Base-by-base conservation (phyloP, 2,888 invertebrate species). In the Blera fallax region DNA sequence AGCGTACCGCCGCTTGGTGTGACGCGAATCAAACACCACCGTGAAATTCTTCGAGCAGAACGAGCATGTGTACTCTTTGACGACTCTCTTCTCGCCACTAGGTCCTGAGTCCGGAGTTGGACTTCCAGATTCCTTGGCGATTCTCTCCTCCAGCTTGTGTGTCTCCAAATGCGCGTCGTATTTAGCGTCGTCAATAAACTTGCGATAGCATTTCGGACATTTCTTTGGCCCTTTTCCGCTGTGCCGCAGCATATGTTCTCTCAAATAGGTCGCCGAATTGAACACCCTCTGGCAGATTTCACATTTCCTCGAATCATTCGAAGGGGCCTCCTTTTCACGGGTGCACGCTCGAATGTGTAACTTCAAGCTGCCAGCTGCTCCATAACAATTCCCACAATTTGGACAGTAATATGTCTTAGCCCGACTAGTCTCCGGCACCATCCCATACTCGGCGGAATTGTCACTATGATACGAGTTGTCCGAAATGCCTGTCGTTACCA, bases 381-480 rank as follows among this genome's bases (percentile, higher is more conserved):
- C 91, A 32, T 92, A 92, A 56, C 92, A 92, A 67, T 92, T 92
- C 27, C 92, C 92, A 52, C 92, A 92, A 54, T 92, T 92, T 3
- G 92, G 91, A 32, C 92, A 92, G 32, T 92, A 92, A 87, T 91
- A 92, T 4, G 91, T 90, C 79, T 92, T 92, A 50, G 87, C 88
- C 43, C 87, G 88, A 11, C 60, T 89, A 87, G 80, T 88, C 65
- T 78, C 85, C 4, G 85, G 81, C 5, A 85, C 65, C 70, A 80
- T 67, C 32, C 81, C 80, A 60, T 85, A 85, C 24, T 85, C 85
- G 7, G 82, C 73, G 1, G 82, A 82, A 32, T 82, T 87, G 21
- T 87, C 82, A 32, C 78, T 82, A 8, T 83, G 73, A 64, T 87
- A 85, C 7, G 85, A 81, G 6, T 21, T 50, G 3, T 81, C 80